Conservation (phyloP, 37 sponge, comb jelly and placozoan species). For the Diacarnus erythraeanus region DNA sequence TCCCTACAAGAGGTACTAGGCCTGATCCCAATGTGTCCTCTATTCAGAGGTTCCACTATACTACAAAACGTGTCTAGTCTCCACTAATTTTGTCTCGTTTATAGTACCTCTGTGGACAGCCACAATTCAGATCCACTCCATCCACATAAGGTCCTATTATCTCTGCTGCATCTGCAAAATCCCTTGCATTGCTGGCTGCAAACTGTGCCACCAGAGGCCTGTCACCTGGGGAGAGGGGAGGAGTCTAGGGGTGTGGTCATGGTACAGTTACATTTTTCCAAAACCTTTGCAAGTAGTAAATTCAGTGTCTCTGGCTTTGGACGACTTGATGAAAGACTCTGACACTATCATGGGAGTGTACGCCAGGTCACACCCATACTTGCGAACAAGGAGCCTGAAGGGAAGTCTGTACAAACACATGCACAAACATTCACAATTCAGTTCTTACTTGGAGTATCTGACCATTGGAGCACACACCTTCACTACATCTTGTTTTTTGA, state of each 20-base stretch:
- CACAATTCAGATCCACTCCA: constrained; percentile 95
- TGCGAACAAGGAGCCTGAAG: constrained; percentile 76
- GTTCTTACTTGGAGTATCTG: constrained; percentile 82
- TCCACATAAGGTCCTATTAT: constrained; percentile 87
- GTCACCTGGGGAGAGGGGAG: constrained; percentile 32
- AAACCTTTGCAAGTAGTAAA: constrained; percentile 79
- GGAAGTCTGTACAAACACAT: constrained; percentile 50
- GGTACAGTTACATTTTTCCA: too few species aligned
- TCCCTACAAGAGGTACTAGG: too few species aligned
- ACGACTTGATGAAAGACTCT: constrained; percentile 84
- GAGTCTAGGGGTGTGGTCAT: neutral
- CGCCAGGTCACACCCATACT: constrained; percentile 87
- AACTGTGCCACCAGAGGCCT: constrained; percentile 91
- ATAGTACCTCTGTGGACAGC: constrained; percentile 87
- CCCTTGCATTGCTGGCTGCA: constrained; percentile 82
- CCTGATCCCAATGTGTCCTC: too few species aligned
- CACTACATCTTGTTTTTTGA: constrained; percentile 38
- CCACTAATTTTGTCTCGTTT: too few species aligned
- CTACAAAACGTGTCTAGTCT: too few species aligned
- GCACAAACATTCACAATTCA: neutral
- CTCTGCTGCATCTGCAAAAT: constrained; percentile 85
- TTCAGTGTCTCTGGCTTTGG: constrained; percentile 82
- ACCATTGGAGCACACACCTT: constrained; percentile 97
- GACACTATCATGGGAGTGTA: constrained; percentile 96
- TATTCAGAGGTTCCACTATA: too few species aligned